A percentile compares a stretch with the other conserved stretches of the same genome.
These are phyloP conservation scores for Eublepharis macularius DNA, from an alignment of 2,113 vertebrate species.

Conservation along the genomic window DNA sequence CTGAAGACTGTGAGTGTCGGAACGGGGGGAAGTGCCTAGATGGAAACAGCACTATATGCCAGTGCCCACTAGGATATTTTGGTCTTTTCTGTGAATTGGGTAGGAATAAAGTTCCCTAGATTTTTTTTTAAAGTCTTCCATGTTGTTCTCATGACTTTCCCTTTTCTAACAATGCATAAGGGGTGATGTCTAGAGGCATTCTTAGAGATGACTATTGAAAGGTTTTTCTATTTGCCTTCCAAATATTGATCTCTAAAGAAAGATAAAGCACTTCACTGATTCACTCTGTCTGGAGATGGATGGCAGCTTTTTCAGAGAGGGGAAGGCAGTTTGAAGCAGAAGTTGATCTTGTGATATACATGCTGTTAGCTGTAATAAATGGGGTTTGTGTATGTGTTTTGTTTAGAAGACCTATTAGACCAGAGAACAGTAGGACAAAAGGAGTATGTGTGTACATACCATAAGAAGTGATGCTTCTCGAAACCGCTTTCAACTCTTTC, in stretches of 20 bases:
- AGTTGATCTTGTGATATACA: background rate
- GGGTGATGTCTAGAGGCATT: too few species aligned
- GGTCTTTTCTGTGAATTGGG: constrained; percentile 93
- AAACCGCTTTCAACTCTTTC: background rate
- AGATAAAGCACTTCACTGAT: background rate
- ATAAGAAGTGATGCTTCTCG: too few species aligned
- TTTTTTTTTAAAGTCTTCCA: background rate
- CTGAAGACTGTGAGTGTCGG: constrained; percentile 86
- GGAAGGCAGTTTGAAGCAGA: background rate
- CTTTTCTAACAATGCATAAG: background rate
- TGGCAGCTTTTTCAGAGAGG: background rate
- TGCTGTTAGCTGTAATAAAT: too few species aligned
- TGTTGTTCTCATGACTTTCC: background rate
- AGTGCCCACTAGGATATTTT: constrained; percentile 90
- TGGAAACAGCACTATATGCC: constrained; percentile 84
- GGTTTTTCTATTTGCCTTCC: background rate
- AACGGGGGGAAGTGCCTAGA: constrained; percentile 90
- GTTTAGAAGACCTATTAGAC: too few species aligned
- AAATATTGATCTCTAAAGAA: background rate
- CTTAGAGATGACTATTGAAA: background rate
- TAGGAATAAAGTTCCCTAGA: constrained; percentile 64
- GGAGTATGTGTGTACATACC: too few species aligned
- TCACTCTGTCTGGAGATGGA: background rate
- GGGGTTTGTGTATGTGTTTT: too few species aligned
- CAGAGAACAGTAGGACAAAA: too few species aligned